These are phyloP conservation scores for Epsilonema sp. DNA, from an alignment of 2,888 invertebrate species.

Conservation along the genomic window DNA sequence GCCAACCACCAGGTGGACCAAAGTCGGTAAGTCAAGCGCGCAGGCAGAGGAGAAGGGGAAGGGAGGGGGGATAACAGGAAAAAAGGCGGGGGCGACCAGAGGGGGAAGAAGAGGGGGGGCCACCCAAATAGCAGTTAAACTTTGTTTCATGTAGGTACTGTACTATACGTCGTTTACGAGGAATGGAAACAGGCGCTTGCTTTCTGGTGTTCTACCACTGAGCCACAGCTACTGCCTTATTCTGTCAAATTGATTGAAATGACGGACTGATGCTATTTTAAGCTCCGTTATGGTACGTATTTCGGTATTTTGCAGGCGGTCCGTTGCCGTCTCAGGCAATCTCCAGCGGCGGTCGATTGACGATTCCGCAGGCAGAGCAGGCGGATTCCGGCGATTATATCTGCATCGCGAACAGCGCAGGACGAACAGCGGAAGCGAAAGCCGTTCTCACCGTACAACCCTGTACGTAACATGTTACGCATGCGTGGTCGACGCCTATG, in stretches of 20 bases:
- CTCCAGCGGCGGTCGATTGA: conserved; percentile 19
- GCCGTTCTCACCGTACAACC: conserved; percentile 19
- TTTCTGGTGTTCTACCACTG: no score
- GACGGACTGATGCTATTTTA: no score
- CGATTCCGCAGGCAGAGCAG: conserved; percentile 11
- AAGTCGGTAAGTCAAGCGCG: conserved; percentile 6
- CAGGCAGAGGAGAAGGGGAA: no score
- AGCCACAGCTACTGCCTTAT: no score
- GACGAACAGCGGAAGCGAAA: conserved; percentile 20
- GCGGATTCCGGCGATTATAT: conserved; percentile 22
- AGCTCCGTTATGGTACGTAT: not conserved
- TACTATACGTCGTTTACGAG: no score
- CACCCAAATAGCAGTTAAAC: not conserved
- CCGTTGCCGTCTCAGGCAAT: conserved; percentile 20
- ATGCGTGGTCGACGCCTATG: no score
- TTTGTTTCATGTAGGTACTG: not conserved
- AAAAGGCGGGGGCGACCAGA: no score
- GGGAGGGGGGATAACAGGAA: not conserved
- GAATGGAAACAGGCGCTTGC: no score
- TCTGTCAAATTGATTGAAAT: no score
- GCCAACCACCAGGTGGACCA: conserved; percentile 18
- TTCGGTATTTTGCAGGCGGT: conserved; percentile 13
- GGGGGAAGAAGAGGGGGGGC: no score
- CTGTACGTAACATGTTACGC: no score
- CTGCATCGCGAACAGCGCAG: conserved; percentile 19